Evolutionary conservation across 1,140 invertebrate species (phyloP), one percentile per base, ranked within the genome.

Genomic region (Bombus terrestris): DNA sequence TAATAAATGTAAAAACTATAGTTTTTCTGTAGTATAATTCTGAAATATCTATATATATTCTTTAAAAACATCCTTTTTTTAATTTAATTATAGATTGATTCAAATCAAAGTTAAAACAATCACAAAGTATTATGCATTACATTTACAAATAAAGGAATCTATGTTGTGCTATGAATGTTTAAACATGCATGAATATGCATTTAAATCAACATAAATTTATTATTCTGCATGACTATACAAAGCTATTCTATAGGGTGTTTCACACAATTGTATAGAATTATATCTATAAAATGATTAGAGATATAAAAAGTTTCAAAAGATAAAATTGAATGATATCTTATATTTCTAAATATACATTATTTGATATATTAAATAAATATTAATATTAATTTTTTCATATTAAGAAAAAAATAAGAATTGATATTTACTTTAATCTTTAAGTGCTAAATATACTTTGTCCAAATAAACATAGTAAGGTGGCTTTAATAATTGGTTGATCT

Each of bases 71-170:
- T 28, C 13, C 12, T 28, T 69, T 22, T 37, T 12, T 39, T 1
- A 37, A 71, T 71, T 71, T 39, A 28, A 10, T 68, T 37, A 37
- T 25, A 66, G 35, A 25, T 37, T 68, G 22, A 68, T 68, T 37
- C 22, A 68, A 68, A 68, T 68, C 35, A 68, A 37, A 68, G 35
- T 25, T 39, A 39, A 2, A 47, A 47, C 28, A 18, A 32, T 74
- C 25, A 47, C 10, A 47, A 74, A 35, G 43, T 35, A 32, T 25
- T 35, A 71, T 71, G 3, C 39, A 71, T 74, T 74, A 74, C n/a
- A 43, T 74, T 74, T 74, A 41, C n/a, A 53, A 53, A 53, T 74
- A 47, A 53, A 74, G 53, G 18, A 69, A 69, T 37, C n/a, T 35
- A 68, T 66, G 32, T 10, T 68, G 10, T n/a, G 43, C n/a, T 74